These are phyloP conservation scores for Typhlomys cinereus DNA, from an alignment of 2,113 vertebrate genomes.

Conservation along the genomic window DNA sequence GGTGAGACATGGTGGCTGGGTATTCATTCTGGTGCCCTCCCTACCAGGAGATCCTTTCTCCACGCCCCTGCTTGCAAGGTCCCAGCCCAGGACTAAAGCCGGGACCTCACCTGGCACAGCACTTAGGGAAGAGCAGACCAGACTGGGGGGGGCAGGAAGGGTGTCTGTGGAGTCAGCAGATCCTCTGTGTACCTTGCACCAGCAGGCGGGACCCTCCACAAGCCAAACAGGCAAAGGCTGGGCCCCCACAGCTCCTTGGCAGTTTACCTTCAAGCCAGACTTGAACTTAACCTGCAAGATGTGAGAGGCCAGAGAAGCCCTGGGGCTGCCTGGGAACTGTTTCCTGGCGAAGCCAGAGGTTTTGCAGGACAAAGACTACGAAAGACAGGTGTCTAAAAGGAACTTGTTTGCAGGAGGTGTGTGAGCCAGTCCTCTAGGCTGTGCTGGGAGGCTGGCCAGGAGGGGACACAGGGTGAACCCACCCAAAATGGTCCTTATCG, in stretches of 20 bases:
- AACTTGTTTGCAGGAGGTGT: not conserved
- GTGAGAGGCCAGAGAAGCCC: not conserved
- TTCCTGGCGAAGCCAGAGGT: not conserved
- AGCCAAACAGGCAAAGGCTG: not conserved
- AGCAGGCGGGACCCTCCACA: too few species aligned
- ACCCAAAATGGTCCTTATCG: not conserved
- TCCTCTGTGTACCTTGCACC: too few species aligned
- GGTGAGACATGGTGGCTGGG: not conserved
- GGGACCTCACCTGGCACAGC: not conserved
- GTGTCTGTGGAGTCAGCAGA: not conserved
- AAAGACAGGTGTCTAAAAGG: not conserved
- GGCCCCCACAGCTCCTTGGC: not conserved
- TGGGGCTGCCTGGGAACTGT: not conserved
- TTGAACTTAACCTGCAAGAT: not conserved
- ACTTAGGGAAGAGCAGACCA: not conserved
- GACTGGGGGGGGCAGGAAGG: too few species aligned
- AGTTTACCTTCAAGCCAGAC: not conserved
- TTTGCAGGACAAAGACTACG: constrained; percentile 18
- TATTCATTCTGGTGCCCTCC: not conserved
- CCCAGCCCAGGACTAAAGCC: not conserved
- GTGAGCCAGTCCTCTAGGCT: not conserved
- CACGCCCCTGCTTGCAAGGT: not conserved
- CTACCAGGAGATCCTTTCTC: not conserved
- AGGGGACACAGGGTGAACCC: not conserved
- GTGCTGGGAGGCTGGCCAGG: not conserved